Percentiles rank a stretch among this genome's conserved stretches.
These are phyloP conservation scores for Trissolcus brochymenae DNA, from an alignment of 2,888 invertebrate species.

Conservation along the genomic window DNA sequence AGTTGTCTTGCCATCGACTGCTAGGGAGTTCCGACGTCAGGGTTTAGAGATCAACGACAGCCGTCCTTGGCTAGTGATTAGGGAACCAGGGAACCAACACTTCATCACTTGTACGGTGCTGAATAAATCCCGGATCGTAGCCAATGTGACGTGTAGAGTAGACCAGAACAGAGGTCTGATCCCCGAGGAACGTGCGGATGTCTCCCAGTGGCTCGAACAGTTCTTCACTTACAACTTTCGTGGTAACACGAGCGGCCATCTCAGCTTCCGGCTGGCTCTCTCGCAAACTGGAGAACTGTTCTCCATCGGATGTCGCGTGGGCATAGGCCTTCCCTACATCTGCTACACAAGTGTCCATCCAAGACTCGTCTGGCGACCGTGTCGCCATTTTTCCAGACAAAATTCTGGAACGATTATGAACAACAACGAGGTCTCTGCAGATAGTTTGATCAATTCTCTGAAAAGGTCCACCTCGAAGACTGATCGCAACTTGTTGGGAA, in stretches of 20 bases:
- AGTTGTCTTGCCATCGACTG: constrained; percentile 82
- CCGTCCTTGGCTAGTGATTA: constrained; percentile 87
- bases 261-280: constrained; percentile 86
- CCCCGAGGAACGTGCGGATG: constrained; percentile 82
- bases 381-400: constrained; percentile 80
- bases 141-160: constrained; percentile 87
- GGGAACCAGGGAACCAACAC: constrained; percentile 84
- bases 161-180: constrained; percentile 84
- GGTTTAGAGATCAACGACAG: constrained; percentile 84
- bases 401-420: constrained; percentile 74
- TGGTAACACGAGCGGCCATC: constrained; percentile 85
- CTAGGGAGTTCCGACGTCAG: constrained; percentile 79
- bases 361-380: constrained; percentile 81
- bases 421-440: constrained; percentile 63
- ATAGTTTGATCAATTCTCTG: constrained; percentile 78
- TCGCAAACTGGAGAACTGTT: constrained; percentile 79
- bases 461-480: constrained; percentile 77
- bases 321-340: constrained; percentile 88
- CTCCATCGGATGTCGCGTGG: constrained; percentile 84
- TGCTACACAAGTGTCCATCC: constrained; percentile 85
- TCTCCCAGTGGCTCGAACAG: constrained; percentile 81
- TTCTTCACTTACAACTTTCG: constrained; percentile 83
- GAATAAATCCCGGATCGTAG: constrained; percentile 86
- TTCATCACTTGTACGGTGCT: constrained; percentile 89
- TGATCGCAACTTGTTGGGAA: constrained; percentile 77